Evolutionary conservation across 64 coral and sea anemone species (phyloP).

Genomic region (Pocillopora verrucosa): DNA sequence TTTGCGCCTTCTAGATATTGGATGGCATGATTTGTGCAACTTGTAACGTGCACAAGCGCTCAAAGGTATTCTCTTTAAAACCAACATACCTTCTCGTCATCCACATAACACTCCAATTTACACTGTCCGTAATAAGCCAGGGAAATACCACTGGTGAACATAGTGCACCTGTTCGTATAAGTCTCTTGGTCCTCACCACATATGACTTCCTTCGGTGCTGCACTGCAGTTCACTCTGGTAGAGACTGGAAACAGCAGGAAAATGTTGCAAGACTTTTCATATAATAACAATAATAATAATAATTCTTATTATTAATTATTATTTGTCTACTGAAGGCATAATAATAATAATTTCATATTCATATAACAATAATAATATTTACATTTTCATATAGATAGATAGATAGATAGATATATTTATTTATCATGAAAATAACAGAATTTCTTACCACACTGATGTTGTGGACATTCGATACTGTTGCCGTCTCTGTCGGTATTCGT

Average conservation of each 20-base stretch:
- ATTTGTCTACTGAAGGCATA: no score
- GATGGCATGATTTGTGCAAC: neutral
- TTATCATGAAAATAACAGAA: neutral
- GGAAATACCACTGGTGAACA: slow-evolving; percentile 32
- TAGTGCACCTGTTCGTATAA: slow-evolving; percentile 58
- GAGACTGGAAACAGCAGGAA: slow-evolving; percentile 23
- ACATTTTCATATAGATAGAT: no score
- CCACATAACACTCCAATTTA: slow-evolving; percentile 40
- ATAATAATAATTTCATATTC: no score
- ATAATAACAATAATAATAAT: no score
- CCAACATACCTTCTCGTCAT: slow-evolving; percentile 19
- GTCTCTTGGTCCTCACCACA: slow-evolving; percentile 73
- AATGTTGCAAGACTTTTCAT: no score
- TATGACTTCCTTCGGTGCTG: slow-evolving; percentile 1
- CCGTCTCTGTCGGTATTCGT: slow-evolving; percentile 50
- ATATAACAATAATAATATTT: no score
- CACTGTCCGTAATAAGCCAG: slow-evolving; percentile 81
- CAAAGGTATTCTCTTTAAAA: no score
- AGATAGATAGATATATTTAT: no score
- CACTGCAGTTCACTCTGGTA: slow-evolving; percentile 22
- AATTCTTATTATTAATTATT: no score
- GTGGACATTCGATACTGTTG: slow-evolving; percentile 51
- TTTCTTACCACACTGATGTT: slow-evolving; percentile 73
- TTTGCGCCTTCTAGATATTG: no score
- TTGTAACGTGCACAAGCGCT: neutral